These are phyloP conservation scores for Chamaea fasciata DNA, from an alignment of 2,113 vertebrate genomes.

Conservation along the genomic window DNA sequence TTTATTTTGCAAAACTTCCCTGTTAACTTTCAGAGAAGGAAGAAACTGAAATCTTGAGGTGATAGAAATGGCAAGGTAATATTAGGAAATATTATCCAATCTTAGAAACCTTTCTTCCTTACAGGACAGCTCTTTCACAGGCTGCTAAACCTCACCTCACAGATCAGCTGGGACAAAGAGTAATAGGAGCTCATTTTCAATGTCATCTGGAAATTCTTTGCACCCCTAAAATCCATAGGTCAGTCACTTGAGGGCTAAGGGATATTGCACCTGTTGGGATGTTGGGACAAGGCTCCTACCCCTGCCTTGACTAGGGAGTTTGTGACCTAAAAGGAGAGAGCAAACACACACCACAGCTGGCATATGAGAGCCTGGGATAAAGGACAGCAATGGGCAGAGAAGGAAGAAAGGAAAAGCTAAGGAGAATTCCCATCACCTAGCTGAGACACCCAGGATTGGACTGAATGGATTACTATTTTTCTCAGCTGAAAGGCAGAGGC, in stretches of 20 bases:
- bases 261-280: fast-evolving
- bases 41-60: background rate
- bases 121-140: background rate
- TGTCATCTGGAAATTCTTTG: background rate
- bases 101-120: background rate
- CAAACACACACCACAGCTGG: background rate
- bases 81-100: background rate
- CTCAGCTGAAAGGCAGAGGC: background rate
- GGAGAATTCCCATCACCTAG: background rate
- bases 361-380: background rate
- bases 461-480: background rate
- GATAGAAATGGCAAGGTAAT: background rate
- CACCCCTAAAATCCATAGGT: background rate
- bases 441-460: background rate
- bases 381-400: background rate
- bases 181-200: background rate
- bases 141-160: background rate
- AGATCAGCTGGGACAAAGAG: background rate
- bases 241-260: background rate
- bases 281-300: background rate
- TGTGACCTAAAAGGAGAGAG: background rate
- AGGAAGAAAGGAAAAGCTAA: background rate
- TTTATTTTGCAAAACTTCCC: background rate
- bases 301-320: background rate
- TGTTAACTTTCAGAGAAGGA: background rate